Evolutionary conservation across 2,797 vertebrate species (phyloP).

Genomic region (Clamator glandarius): DNA sequence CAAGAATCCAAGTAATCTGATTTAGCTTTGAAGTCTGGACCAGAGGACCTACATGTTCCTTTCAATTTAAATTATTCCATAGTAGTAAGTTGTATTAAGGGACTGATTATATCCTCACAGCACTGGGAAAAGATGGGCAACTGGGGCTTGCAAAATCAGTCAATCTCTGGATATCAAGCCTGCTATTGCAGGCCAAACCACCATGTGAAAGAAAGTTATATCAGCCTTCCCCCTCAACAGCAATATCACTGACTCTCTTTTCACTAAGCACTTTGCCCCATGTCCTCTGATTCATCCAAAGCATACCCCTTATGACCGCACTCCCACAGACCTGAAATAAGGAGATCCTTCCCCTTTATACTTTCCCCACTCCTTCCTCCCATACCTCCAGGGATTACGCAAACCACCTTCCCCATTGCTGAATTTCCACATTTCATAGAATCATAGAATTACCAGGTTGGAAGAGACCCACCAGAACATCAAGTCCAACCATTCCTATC

Average conservation of each 20-base stretch:
- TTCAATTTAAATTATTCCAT: not conserved
- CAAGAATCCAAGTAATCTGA: not conserved
- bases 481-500: too few relatives aligned
- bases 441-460: too few relatives aligned
- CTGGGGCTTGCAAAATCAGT: not conserved
- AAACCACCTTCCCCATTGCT: not conserved
- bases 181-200: not conserved
- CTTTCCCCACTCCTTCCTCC: not conserved
- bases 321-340: not conserved
- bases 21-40: not conserved
- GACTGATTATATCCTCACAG: not conserved
- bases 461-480: too few relatives aligned
- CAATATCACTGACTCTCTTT: not conserved
- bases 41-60: not conserved
- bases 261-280: not conserved
- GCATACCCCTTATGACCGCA: too few relatives aligned
- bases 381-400: not conserved
- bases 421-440: not conserved
- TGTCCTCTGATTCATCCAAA: accelerated
- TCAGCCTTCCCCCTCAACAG: not conserved
- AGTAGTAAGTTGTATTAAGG: not conserved
- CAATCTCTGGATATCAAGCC: not conserved
- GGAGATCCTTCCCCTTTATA: not conserved
- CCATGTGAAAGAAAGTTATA: not conserved
- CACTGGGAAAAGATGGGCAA: not conserved